Evolutionary conservation across 2,888 invertebrate genomes (phyloP).

Genomic region (Orthosia incerta): DNA sequence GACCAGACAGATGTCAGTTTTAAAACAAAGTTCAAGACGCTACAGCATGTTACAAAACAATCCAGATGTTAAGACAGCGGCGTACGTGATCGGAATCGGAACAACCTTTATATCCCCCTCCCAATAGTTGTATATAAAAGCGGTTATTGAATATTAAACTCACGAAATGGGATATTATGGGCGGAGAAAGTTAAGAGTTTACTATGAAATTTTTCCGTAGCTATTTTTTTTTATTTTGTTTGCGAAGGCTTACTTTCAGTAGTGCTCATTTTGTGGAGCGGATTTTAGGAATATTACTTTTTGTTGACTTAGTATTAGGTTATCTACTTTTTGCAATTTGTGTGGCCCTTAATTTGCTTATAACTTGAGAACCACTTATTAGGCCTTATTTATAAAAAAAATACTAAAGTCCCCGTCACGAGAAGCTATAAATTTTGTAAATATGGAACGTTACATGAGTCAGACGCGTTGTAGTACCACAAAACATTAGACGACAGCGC

Average conservation of each 20-base stretch:
- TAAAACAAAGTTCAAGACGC: constrained; percentile 82
- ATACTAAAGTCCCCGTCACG: too few relatives aligned
- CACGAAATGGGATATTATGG: constrained; percentile 75
- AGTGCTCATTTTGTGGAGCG: constrained; percentile 28
- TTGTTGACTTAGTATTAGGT: constrained; percentile 30
- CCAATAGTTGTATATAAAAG: constrained; percentile 77
- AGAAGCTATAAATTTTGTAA: too few relatives aligned
- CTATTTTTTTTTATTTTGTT: constrained; percentile 46
- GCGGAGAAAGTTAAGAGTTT: constrained; percentile 68
- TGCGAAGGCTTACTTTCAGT: constrained; percentile 26
- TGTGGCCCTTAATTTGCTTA: not conserved
- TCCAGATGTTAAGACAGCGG: constrained; percentile 87
- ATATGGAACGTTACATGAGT: too few relatives aligned
- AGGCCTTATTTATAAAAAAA: too few relatives aligned
- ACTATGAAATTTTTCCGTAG: constrained; percentile 62
- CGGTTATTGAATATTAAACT: constrained; percentile 85
- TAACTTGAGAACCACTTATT: too few relatives aligned
- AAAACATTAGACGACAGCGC: too few relatives aligned
- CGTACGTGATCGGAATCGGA: constrained; percentile 82
- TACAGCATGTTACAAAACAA: constrained; percentile 86
- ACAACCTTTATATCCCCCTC: constrained; percentile 50
- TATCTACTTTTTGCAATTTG: not conserved
- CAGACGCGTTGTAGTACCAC: too few relatives aligned
- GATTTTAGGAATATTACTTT: constrained; percentile 39
- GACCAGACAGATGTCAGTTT: constrained; percentile 78